These are phyloP conservation scores for Chesias legatella DNA, from an alignment of 2,888 invertebrate species.

Conservation along the genomic window DNA sequence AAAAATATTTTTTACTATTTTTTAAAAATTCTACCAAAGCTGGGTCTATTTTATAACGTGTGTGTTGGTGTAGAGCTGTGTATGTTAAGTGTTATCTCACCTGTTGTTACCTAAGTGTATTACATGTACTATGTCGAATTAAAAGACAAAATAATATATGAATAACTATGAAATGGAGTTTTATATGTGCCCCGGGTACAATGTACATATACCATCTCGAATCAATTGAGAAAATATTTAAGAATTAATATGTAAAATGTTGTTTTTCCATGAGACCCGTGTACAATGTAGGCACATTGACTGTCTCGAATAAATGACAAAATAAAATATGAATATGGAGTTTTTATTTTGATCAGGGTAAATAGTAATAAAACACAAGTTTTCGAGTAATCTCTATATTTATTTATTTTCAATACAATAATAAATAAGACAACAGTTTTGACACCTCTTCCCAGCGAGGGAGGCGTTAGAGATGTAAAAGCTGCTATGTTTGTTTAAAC, in stretches of 20 bases:
- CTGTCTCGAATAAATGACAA: background rate
- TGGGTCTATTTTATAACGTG: slow-evolving; percentile 14
- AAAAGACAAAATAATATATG: no score
- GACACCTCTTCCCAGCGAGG: slow-evolving; percentile 53
- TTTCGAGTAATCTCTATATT: slow-evolving; percentile 73
- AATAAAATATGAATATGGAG: slow-evolving; percentile 6
- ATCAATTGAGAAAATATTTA: no score
- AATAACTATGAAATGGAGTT: slow-evolving; percentile 24
- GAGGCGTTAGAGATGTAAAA: slow-evolving; percentile 69
- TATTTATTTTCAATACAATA: slow-evolving; percentile 67
- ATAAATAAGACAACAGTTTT: slow-evolving; percentile 73
- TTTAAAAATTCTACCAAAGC: slow-evolving; percentile 11
- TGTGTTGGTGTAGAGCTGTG: slow-evolving; percentile 11
- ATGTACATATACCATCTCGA: no score
- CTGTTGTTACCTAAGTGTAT: slow-evolving; percentile 60
- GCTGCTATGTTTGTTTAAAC: slow-evolving; percentile 56
- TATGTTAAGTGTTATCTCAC: slow-evolving; percentile 30
- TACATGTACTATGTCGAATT: slow-evolving; percentile 22
- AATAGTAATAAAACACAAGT: slow-evolving; percentile 39
- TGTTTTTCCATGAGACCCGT: no score
- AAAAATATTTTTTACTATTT: slow-evolving; percentile 10
- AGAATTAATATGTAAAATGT: no score
- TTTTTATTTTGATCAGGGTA: slow-evolving; percentile 11
- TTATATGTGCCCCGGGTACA: no score
- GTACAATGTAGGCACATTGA: no score